Base-by-base conservation (phyloP, 2,888 invertebrate genomes). In the Pollenia griseotomentosa region DNA sequence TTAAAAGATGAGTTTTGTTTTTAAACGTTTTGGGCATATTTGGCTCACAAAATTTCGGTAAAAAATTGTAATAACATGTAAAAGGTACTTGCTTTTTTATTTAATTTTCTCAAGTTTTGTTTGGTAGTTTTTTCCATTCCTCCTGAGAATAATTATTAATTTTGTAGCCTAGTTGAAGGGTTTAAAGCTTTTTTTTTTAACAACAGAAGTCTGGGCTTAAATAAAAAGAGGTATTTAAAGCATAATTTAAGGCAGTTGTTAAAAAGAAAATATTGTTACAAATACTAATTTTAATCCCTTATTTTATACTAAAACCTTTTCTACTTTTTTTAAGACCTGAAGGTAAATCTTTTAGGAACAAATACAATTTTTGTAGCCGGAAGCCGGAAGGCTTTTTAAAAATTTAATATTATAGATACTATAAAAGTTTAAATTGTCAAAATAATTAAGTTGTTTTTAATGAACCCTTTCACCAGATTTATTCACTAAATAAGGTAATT, bases 91-190 rank as follows among this genome's bases (percentile, higher is more conserved):
- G 40, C 57, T 55, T 68, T 23, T 19, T 7, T 55, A 46, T 57
- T 55, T 66, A 48, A 16, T 66, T 48, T 48, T 55, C 42, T 9
- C 12, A 11, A 33, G 23, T 33, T 33, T 33, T 33, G 33, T 6
- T 33, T 33, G 33, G 6, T 5, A 33, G 46, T 51, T 90, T 91
- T 91, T 91, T 90, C 90, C 89, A 90, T 88, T 88, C 89, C 91
- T 90, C 91, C 79, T 88, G 89, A 88, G 90, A 89, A 89, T 88
- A 89, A 90, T 91, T 90, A 90, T 82, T 57, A 66, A 63, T 66
- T 57, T 74, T 55, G 12, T 42, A 5, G 70, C 44, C 19, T 23
- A 57, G 23, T 44, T 44, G 42, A 55, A 42, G 53, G 70, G 16
- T 16, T 55, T 42, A 16, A 42, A 70, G 55, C n/a, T 14, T 10